A percentile compares a stretch with the other conserved stretches of the same genome.
Evolutionary conservation across 2,888 invertebrate species (phyloP).

Genomic region (Desoria tigrina): DNA sequence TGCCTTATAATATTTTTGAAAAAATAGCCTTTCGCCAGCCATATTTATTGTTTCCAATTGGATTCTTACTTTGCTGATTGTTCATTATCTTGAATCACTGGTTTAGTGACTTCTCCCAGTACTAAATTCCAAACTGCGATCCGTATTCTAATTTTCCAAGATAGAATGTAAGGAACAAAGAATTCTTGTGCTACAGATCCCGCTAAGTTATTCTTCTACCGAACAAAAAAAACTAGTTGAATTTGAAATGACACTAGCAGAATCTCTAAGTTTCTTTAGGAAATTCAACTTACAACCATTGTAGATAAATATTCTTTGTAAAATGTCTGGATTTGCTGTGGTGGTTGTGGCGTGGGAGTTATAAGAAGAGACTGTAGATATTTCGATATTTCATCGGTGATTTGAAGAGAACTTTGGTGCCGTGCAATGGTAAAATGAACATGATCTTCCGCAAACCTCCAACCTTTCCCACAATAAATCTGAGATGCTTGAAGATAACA

Average conservation of each 20-base stretch:
- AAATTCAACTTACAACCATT: slow-evolving; percentile 30
- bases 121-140: slow-evolving; percentile 40
- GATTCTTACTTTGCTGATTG: not conserved
- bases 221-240: not conserved
- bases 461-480: slow-evolving; percentile 75
- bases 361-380: slow-evolving; percentile 63
- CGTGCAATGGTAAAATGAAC: slow-evolving; percentile 92
- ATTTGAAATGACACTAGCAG: not conserved
- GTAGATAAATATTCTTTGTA: slow-evolving; percentile 44
- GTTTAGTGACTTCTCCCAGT: slow-evolving; percentile 32
- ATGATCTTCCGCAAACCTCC: slow-evolving; percentile 93
- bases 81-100: not conserved
- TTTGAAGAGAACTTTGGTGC: slow-evolving; percentile 68
- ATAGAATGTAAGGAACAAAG: slow-evolving; percentile 39
- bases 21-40: too few species aligned
- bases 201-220: not conserved
- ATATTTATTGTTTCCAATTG: too few species aligned
- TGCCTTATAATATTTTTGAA: too few species aligned
- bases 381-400: slow-evolving; percentile 36
- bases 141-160: slow-evolving; percentile 36
- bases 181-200: slow-evolving; percentile 26
- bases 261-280: too few species aligned
- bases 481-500: slow-evolving; percentile 88
- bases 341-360: slow-evolving; percentile 60
- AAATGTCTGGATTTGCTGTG: slow-evolving; percentile 22